phyloP scores from a whole-genome alignment of 2,888 invertebrate species.

The Laspeyria flexula region DNA sequence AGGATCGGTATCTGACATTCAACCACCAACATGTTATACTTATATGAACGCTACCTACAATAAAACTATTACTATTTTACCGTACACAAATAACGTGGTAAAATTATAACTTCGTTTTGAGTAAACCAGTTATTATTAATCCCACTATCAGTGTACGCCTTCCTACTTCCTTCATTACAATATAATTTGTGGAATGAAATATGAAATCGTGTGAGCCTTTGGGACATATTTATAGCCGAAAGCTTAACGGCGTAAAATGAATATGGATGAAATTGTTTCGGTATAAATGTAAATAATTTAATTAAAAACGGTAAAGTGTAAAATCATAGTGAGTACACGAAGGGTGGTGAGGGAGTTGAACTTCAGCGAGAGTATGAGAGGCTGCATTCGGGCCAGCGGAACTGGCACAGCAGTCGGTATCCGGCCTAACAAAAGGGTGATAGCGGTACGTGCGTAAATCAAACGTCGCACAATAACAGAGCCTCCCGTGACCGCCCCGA shows the following conservation, averaged over 20 bases:
- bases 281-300: conserved; percentile 28
- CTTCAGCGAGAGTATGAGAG: conserved; percentile 57
- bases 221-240: conserved; percentile 13
- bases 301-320: conserved; percentile 27
- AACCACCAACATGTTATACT: background rate
- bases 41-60: background rate
- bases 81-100: background rate
- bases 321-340: conserved; percentile 20
- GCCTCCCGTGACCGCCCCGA: conserved; percentile 70
- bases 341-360: conserved; percentile 38
- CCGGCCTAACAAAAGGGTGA: conserved; percentile 84
- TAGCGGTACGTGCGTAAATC: conserved; percentile 85
- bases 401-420: conserved; percentile 81
- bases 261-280: conserved; percentile 18
- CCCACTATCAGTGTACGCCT: background rate
- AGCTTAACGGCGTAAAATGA: conserved; percentile 14
- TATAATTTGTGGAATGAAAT: conserved; percentile 4
- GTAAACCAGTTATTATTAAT: background rate
- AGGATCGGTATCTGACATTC: background rate
- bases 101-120: background rate
- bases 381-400: conserved; percentile 72
- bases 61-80: background rate
- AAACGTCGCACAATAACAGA: conserved; percentile 84
- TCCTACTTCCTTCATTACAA: background rate
- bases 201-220: conserved; percentile 5